phyloP scores from a whole-genome alignment of 1,140 invertebrate genomes.

The Macrotrachela quadricornifera region DNA sequence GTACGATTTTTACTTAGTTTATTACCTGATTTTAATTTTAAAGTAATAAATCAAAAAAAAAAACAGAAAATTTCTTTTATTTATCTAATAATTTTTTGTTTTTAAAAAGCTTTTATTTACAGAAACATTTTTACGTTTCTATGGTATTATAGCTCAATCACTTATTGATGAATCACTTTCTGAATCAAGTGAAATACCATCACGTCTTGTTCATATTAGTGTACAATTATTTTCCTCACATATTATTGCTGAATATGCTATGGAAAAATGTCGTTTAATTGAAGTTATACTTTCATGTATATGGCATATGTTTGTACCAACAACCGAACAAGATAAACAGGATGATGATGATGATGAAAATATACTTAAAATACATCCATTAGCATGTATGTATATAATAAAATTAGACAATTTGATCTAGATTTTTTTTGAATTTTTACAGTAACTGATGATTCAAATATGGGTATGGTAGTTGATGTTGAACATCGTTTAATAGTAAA shows the following conservation, averaged over 20 bases:
- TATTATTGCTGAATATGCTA: constrained; percentile 63
- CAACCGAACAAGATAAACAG: too few relatives aligned
- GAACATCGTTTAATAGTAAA: constrained; percentile 73
- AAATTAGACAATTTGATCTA: constrained; percentile 38
- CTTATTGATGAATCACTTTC: constrained; percentile 44
- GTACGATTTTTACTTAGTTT: constrained; percentile 85
- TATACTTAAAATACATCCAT: neutral
- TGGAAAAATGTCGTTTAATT: constrained; percentile 42
- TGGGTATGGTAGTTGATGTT: constrained; percentile 40
- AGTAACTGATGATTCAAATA: constrained; percentile 92
- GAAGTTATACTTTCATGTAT: too few relatives aligned
- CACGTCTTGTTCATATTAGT: constrained; percentile 82
- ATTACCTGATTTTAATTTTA: constrained; percentile 71
- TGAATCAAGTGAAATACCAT: constrained; percentile 68
- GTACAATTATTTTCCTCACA: constrained; percentile 87
- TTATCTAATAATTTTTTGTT: too few relatives aligned
- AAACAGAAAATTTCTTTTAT: too few relatives aligned
- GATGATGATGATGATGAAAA: too few relatives aligned
- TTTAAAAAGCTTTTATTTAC: constrained; percentile 86
- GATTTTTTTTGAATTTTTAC: constrained; percentile 69
- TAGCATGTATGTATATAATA: too few relatives aligned
- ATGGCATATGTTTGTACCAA: too few relatives aligned
- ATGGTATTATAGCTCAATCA: constrained; percentile 72
- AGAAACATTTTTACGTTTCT: constrained; percentile 77
- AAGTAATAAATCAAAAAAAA: too few relatives aligned